Conservation (phyloP, 1,140 invertebrate species). For the Sesamia nonagrioides region DNA sequence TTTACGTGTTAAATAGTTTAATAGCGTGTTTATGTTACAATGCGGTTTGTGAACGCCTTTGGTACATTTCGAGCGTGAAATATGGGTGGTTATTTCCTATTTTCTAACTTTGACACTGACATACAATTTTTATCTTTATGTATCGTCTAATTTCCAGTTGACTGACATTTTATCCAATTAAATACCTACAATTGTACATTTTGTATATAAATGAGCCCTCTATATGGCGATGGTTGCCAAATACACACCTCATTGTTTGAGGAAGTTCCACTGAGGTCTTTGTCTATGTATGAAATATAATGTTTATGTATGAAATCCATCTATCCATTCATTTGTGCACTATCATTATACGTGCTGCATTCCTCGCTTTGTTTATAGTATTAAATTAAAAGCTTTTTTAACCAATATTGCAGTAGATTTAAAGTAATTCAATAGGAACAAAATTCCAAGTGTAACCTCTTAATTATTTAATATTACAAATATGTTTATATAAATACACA, state of each 20-base stretch:
- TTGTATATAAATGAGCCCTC: neutral
- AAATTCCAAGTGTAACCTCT: neutral
- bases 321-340: slow-evolving; percentile 5
- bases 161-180: slow-evolving; percentile 69
- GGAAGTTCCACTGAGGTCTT: neutral
- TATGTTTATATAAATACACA: neutral
- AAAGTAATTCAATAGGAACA: neutral
- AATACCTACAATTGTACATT: slow-evolving; percentile 36
- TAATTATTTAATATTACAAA: neutral
- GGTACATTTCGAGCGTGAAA: neutral
- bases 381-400: neutral
- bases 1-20: slow-evolving; percentile 31
- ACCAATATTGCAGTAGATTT: neutral
- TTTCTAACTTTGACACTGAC: slow-evolving; percentile 42
- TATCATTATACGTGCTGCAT: neutral
- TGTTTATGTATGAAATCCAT: slow-evolving; percentile 14
- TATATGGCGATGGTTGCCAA: slow-evolving; percentile 17
- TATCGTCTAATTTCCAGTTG: slow-evolving; percentile 67
- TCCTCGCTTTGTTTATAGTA: too few species aligned
- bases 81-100: slow-evolving; percentile 19
- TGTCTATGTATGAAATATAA: too few species aligned
- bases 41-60: neutral
- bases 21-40: slow-evolving; percentile 13
- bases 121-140: slow-evolving; percentile 38
- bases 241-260: slow-evolving; percentile 43